Percentiles rank a stretch among this genome's conserved stretches.
These are phyloP conservation scores for Drosophila ochracea DNA, from an alignment of 2,888 invertebrate species.

Conservation along the genomic window DNA sequence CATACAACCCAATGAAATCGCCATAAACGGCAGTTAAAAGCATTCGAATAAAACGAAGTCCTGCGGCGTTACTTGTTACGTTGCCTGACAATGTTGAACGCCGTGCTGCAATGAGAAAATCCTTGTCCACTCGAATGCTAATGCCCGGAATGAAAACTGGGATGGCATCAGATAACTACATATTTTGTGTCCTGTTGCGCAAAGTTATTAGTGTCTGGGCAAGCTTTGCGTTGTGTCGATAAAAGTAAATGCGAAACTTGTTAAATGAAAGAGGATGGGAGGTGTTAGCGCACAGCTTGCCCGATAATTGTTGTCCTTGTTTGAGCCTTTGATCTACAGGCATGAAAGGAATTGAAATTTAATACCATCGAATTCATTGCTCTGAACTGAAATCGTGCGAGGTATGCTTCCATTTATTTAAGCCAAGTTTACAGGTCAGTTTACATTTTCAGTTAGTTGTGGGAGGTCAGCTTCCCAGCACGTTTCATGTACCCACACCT, in stretches of 20 bases:
- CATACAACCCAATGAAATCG: slow-evolving; percentile 44
- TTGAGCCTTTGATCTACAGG: slow-evolving; percentile 55
- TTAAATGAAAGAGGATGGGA: slow-evolving; percentile 26
- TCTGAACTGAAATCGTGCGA: slow-evolving; percentile 44
- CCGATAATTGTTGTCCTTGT: slow-evolving; percentile 51
- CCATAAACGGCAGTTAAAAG: slow-evolving; percentile 59
- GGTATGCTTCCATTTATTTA: slow-evolving; percentile 64
- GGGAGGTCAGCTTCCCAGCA: slow-evolving; percentile 1
- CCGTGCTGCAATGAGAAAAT: slow-evolving; percentile 31
- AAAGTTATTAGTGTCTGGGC: slow-evolving; percentile 58
- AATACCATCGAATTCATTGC: slow-evolving; percentile 26
- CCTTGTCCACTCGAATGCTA: slow-evolving; percentile 23
- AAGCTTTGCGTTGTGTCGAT: slow-evolving; percentile 55
- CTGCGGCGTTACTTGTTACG: slow-evolving; percentile 72
- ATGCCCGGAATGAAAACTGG: not conserved
- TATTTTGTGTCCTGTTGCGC: slow-evolving; percentile 60
- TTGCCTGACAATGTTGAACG: slow-evolving; percentile 61
- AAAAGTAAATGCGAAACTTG: slow-evolving; percentile 62
- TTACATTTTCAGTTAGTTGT: slow-evolving; percentile 21
- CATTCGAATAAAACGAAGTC: slow-evolving; percentile 60
- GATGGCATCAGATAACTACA: slow-evolving; percentile 7
- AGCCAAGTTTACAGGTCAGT: slow-evolving; percentile 35
- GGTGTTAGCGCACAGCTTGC: slow-evolving; percentile 10
- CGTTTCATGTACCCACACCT: not conserved
- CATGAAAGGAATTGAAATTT: slow-evolving; percentile 51